Evolutionary conservation across 2,113 vertebrate species (phyloP).

Genomic region (Phasianus colchicus): DNA sequence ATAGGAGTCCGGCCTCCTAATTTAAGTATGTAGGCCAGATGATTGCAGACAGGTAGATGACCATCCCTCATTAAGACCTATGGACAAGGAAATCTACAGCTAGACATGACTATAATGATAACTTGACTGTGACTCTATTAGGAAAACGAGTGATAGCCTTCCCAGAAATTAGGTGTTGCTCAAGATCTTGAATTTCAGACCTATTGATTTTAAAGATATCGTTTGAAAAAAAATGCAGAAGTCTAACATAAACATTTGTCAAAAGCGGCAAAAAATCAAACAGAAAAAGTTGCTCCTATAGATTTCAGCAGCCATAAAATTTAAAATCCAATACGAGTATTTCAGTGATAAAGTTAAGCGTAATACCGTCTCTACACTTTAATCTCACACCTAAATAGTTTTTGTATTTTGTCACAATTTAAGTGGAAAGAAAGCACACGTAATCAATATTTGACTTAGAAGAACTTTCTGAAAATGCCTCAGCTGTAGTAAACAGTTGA

Average conservation of each 20-base stretch:
- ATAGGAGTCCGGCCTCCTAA: neutral
- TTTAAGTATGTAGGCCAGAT: constrained; percentile 28
- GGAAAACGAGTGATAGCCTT: constrained; percentile 35
- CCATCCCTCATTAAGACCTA: neutral
- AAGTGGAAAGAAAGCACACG: constrained; percentile 66
- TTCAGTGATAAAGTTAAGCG: constrained; percentile 69
- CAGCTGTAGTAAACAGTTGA: constrained; percentile 57
- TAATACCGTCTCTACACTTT: constrained; percentile 62
- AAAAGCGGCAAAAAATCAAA: constrained; percentile 55
- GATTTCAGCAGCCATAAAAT: constrained; percentile 64
- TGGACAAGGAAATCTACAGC: neutral
- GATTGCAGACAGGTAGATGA: neutral
- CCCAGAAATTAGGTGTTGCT: constrained; percentile 20
- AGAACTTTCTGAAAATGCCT: constrained; percentile 59
- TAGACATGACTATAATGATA: neutral
- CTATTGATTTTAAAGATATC: constrained; percentile 58
- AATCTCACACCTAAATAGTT: constrained; percentile 76
- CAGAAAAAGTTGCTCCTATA: constrained; percentile 45
- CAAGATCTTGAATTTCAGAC: constrained; percentile 43
- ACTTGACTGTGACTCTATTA: constrained; percentile 16
- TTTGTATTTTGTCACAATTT: constrained; percentile 73
- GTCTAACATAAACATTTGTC: constrained; percentile 67
- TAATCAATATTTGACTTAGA: constrained; percentile 70
- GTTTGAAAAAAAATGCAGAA: constrained; percentile 50
- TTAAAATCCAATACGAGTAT: constrained; percentile 71